Percentiles rank a stretch among this genome's conserved stretches.
phyloP scores from a whole-genome alignment of 1,140 invertebrate genomes.

The Cotesia typhae region DNA sequence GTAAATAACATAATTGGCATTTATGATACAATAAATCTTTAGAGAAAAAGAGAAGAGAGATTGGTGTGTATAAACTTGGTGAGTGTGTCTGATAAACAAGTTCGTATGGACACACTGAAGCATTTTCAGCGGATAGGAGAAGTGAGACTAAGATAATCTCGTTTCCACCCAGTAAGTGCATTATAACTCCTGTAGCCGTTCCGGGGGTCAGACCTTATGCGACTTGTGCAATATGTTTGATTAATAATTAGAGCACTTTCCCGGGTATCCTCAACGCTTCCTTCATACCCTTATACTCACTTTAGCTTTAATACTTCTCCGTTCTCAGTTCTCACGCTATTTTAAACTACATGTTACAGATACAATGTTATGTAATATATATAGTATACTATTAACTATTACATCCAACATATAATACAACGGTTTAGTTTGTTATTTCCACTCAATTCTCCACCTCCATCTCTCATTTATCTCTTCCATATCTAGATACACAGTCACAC shows the following conservation, averaged over 20 bases:
- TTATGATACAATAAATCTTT: no score
- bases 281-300: conserved; percentile 29
- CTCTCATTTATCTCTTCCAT: no score
- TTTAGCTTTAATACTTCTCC: conserved; percentile 39
- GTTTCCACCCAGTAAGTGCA: conserved; percentile 51
- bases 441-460: no score
- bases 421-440: no score
- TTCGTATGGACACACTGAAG: conserved; percentile 9
- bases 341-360: not conserved
- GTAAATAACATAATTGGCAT: no score
- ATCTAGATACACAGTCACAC: no score
- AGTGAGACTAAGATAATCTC: conserved; percentile 48
- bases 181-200: conserved; percentile 51
- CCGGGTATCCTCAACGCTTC: conserved; percentile 23
- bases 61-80: not conserved
- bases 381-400: no score
- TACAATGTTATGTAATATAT: not conserved
- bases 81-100: conserved; percentile 9
- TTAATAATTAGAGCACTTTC: conserved; percentile 55
- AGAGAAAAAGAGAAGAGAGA: no score
- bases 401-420: no score
- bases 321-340: conserved; percentile 21
- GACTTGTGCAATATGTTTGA: conserved; percentile 52
- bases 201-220: conserved; percentile 39
- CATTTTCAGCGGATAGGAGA: conserved; percentile 24